Evolutionary conservation across 2,888 invertebrate genomes (phyloP), one percentile per base, ranked within the genome.

Genomic region (Spodoptera littoralis): DNA sequence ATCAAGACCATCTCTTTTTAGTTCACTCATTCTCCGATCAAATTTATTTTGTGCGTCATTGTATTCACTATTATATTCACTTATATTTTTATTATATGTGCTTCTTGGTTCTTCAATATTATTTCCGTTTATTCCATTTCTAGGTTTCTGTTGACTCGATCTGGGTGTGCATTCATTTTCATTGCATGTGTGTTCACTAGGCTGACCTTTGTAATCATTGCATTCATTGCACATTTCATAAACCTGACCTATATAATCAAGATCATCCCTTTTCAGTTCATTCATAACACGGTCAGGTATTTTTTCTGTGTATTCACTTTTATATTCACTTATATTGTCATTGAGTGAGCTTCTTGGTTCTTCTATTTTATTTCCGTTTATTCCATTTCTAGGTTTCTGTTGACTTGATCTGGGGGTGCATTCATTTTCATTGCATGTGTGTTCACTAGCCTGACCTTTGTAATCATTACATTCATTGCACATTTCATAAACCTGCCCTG

Each of bases 391-490:
- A 36, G 30, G 8, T 13, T 5, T 47, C 3, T 42, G 18, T 57
- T 13, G 22, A 2, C 11, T 24, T 8, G n/a, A 6, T 48, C 8
- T 36, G 9, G 8, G 36, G 22, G 45, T 30, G 4, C 24, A 8
- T 22, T 62, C 62, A 42, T 30, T 42, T 42, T 51, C n/a, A 27
- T 41, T 30, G 22, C 27, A 9, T n/a, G 6, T 30, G 12, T 46
- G n/a, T 9, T 48, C 42, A 43, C 24, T 36, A 36, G 36, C 2
- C 5, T 8, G 36, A 9, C 36, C 27, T 27, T 27, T 18, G 18
- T 18, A 18, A 18, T 18, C 18, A 1, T 18, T 18, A 2, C 18
- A 18, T 18, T 18, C 18, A 18, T 18, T 18, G 30, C 30, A 30
- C 30, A 6, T 30, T 30, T 30, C 30, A 30, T 6, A 6, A 30